Evolutionary conservation across 2,113 vertebrate genomes (phyloP).

Genomic region (Motacilla alba): DNA sequence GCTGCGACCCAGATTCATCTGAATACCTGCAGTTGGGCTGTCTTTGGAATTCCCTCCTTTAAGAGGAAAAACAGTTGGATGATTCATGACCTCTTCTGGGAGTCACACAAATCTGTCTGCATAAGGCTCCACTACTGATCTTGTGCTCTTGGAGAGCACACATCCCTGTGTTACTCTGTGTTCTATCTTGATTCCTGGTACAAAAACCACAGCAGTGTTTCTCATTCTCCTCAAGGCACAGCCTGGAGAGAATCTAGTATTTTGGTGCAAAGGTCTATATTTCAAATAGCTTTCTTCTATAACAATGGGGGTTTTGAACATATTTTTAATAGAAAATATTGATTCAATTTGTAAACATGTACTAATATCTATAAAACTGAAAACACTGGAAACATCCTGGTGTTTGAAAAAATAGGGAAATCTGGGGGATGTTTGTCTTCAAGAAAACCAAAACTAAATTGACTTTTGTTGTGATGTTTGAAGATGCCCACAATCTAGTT

Average conservation of each 20-base stretch:
- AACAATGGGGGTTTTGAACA: fast-evolving
- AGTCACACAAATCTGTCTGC: neutral
- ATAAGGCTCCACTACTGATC: neutral
- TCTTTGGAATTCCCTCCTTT: neutral
- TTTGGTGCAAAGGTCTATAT: neutral
- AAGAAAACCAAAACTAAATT: neutral
- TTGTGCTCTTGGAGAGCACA: neutral
- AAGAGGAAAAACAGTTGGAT: neutral
- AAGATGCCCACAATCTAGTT: neutral
- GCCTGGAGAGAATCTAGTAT: neutral
- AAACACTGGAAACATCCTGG: neutral
- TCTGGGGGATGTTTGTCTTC: neutral
- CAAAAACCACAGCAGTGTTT: neutral
- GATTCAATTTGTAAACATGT: neutral
- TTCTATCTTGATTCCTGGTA: neutral
- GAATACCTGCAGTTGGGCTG: neutral
- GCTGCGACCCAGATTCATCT: neutral
- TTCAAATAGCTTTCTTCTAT: neutral
- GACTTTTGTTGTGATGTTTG: neutral
- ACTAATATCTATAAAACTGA: neutral
- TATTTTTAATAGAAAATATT: neutral
- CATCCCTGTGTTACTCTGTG: fast-evolving
- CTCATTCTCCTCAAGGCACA: neutral
- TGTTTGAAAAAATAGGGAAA: neutral
- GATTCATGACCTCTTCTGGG: neutral